phyloP scores from a whole-genome alignment of 2,113 vertebrate species.

The Elachura formosa region DNA sequence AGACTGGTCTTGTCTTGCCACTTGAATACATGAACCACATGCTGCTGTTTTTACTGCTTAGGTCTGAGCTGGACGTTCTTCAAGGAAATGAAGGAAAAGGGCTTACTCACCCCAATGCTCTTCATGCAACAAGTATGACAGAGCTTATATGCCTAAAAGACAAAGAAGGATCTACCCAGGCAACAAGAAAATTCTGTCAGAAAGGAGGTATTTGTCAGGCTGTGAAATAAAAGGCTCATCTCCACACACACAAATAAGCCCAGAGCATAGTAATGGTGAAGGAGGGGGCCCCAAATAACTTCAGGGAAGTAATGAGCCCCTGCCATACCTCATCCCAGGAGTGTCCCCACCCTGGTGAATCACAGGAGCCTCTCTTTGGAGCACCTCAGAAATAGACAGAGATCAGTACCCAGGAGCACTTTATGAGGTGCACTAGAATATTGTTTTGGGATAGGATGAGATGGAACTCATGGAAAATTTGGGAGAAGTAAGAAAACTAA shows the following conservation, averaged over 20 bases:
- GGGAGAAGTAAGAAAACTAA: not conserved
- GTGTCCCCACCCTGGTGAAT: not conserved
- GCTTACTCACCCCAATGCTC: not conserved
- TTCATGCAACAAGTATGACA: not conserved
- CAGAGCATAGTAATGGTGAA: rapidly evolving
- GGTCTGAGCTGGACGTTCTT: not conserved
- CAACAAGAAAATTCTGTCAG: not conserved
- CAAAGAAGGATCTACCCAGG: not conserved
- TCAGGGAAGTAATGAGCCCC: not conserved
- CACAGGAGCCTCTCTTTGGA: not conserved
- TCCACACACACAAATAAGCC: not conserved
- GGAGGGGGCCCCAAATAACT: not conserved
- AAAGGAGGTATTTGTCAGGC: not conserved
- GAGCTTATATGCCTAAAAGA: not conserved
- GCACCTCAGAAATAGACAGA: not conserved
- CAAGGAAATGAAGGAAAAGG: slow-evolving; percentile 5
- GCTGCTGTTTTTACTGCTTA: not conserved
- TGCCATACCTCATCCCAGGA: not conserved
- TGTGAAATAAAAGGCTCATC: not conserved
- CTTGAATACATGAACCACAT: not conserved
- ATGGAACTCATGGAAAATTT: not conserved
- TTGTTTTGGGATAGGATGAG: not conserved
- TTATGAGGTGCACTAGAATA: rapidly evolving
- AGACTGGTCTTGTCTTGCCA: not conserved
- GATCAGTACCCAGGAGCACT: not conserved